A percentile compares a stretch with the other conserved stretches of the same genome.
phyloP scores from a whole-genome alignment of 2,113 vertebrate genomes.

The Conger conger region DNA sequence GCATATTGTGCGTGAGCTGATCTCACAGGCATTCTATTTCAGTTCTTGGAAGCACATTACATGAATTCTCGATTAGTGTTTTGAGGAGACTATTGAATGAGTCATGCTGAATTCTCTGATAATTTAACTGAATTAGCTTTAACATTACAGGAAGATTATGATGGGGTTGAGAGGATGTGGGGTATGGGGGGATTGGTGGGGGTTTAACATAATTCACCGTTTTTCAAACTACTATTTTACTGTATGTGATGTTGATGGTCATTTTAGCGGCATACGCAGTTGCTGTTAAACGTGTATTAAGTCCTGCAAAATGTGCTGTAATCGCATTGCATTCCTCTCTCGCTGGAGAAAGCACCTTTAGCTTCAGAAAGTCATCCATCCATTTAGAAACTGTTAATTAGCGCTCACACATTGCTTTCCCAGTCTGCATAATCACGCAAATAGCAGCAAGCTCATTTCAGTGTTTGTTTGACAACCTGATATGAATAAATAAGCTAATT shows the following conservation, averaged over 20 bases:
- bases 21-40: neutral
- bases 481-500: conserved; percentile 40
- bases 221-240: too few species aligned
- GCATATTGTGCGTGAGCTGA: neutral
- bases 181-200: too few species aligned
- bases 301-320: too few species aligned
- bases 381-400: conserved; percentile 57
- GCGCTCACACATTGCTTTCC: conserved; percentile 40
- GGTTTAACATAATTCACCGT: too few species aligned
- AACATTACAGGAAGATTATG: neutral
- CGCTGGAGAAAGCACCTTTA: neutral
- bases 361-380: conserved; percentile 24
- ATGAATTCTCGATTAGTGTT: neutral
- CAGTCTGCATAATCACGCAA: conserved; percentile 45
- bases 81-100: neutral
- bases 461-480: conserved; percentile 43
- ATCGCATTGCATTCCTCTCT: neutral
- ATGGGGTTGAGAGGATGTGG: too few species aligned
- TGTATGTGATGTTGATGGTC: too few species aligned
- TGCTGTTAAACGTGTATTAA: too few species aligned
- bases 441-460: conserved; percentile 49
- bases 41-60: neutral
- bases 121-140: neutral
- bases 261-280: too few species aligned
- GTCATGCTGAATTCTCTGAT: neutral